Evolutionary conservation across 2,113 vertebrate species (phyloP).

Genomic region (Jaculus jaculus): DNA sequence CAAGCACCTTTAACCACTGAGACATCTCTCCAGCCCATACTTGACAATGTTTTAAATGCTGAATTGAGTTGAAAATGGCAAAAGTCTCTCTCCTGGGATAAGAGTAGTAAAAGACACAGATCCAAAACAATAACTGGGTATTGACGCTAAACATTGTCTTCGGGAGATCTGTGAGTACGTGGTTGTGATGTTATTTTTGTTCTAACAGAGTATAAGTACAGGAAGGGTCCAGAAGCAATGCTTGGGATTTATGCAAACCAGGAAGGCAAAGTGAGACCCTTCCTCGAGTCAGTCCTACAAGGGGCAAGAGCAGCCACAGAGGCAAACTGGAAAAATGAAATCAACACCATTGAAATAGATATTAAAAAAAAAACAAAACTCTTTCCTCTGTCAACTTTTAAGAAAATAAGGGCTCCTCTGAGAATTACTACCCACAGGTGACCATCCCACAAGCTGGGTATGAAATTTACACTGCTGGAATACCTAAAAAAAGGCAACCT

Average conservation of each 20-base stretch:
- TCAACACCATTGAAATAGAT: background rate
- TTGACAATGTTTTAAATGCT: slow-evolving; percentile 3
- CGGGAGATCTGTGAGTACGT: background rate
- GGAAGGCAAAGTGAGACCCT: background rate
- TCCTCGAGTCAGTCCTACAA: background rate
- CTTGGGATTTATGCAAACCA: background rate
- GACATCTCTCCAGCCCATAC: no score
- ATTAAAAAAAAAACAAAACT: background rate
- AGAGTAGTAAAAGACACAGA: background rate
- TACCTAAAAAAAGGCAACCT: background rate
- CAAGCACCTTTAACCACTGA: no score
- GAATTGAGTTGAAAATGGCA: background rate
- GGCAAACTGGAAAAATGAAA: background rate
- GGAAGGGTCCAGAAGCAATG: background rate
- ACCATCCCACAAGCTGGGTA: background rate
- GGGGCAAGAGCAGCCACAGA: background rate
- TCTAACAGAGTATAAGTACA: background rate
- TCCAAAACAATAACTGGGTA: background rate
- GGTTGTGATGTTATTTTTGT: background rate
- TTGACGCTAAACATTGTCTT: slow-evolving; percentile 13
- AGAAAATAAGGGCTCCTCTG: background rate
- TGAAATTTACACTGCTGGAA: background rate
- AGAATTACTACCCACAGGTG: background rate
- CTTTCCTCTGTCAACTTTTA: background rate
- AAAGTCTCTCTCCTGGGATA: background rate